These are phyloP conservation scores for human DNA, from an alignment of 2,113 vertebrate species.

Conservation along the genomic window DNA sequence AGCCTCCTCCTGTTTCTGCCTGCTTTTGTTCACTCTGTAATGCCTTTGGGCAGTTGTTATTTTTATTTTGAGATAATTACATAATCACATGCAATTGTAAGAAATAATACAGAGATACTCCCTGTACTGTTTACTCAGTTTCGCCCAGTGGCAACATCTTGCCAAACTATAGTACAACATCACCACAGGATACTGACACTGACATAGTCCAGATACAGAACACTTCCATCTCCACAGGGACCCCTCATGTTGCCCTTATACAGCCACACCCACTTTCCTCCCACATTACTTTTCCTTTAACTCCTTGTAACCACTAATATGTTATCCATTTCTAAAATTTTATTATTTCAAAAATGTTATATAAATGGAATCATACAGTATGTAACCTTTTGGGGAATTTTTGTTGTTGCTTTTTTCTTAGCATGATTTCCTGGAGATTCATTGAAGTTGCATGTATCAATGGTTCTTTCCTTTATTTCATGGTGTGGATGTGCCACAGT, in stretches of 20 bases:
- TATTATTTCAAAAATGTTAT: not conserved
- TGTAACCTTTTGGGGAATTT: not conserved
- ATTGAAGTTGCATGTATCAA: not conserved
- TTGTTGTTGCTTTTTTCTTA: not conserved
- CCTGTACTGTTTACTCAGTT: not conserved
- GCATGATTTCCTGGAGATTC: not conserved
- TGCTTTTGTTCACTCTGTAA: not conserved
- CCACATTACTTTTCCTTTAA: not conserved
- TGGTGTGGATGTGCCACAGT: not conserved
- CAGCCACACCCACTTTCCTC: too few species aligned
- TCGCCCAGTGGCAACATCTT: not conserved
- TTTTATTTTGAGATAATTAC: constrained; percentile 3
- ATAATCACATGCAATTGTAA: not conserved
- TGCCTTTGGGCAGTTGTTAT: not conserved
- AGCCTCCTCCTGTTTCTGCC: not conserved
- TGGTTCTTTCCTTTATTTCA: not conserved
- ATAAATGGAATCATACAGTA: not conserved
- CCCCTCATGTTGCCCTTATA: not conserved
- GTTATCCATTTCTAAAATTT: not conserved
- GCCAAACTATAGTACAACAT: not conserved
- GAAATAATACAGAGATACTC: not conserved
- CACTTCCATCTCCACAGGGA: not conserved
- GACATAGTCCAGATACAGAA: not conserved
- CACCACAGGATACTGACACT: not conserved
- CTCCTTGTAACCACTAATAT: not conserved